Base-by-base conservation (phyloP, 2,113 vertebrate genomes). In the Phoxinus phoxinus region DNA sequence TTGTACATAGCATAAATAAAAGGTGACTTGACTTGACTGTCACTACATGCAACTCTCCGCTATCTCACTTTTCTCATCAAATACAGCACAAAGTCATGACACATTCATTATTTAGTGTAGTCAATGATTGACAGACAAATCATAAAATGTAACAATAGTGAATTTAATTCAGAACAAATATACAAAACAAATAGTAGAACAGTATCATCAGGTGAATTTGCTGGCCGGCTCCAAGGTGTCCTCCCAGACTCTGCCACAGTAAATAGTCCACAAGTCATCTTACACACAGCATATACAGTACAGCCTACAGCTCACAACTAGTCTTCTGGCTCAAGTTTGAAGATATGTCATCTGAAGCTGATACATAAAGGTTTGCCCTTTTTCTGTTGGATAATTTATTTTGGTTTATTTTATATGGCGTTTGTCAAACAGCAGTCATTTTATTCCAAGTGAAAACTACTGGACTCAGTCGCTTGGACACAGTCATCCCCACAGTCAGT, bases 201-300 rank as follows among this genome's bases (percentile, higher is more conserved):
- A 63, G 11, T 63, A 63, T 63, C 61, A 63, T 63, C 61, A 63
- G 61, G 61, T 4, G 11, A 63, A 63, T 13, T 63, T 63, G 61
- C 61, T 63, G 61, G 61, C 61, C 11, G 61, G 61, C 61, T 63
- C 61, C 25, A 25, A 63, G 61, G 61, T 63, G 61, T 63, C 61
- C 25, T 63, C 61, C 61, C 61, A 63, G 61, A 63, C 61, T 63
- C 61, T 63, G 61, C 61, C 61, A 63, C 25, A 15, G 61, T 63
- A 63, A 63, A 63, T 63, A 63, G 61, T 27, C 11, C 10, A 63
- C 11, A 63, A 65, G n/a, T 15, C 12, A 48, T 48, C 12, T 48
- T 48, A 48, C 46, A 48, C 46, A 48, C 46, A 48, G 12, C 46
- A 48, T 48, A 48, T 48, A 48, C 44, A 46, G 44, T 48, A 48